These are phyloP conservation scores for Phrynocephalus vlangalii DNA, from an alignment of 2,797 vertebrate genomes.

Conservation along the genomic window DNA sequence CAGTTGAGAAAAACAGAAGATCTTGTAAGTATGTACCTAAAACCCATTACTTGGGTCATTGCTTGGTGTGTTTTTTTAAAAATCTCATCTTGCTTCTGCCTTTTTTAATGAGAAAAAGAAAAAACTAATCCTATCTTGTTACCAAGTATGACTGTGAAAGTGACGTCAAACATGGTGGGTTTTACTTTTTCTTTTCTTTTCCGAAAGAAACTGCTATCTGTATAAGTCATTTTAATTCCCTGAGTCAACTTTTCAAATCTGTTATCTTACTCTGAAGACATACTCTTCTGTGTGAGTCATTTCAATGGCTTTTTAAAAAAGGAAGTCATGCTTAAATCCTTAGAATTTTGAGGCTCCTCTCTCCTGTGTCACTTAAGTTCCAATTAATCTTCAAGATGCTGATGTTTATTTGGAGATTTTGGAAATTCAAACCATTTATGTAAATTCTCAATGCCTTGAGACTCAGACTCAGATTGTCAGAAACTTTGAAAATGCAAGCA, in stretches of 20 bases:
- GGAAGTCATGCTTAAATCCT: conserved; percentile 26
- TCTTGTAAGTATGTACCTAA: not conserved
- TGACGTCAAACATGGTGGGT: rapidly evolving
- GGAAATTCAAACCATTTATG: conserved; percentile 59
- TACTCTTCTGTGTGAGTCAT: not conserved
- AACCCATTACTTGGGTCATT: not conserved
- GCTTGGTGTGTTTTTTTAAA: not conserved
- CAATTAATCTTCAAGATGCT: conserved; percentile 49
- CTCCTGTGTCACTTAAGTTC: conserved; percentile 29
- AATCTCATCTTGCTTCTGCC: not conserved
- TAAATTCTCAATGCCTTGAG: conserved; percentile 56
- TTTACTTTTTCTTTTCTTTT: not conserved
- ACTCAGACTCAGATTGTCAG: conserved; percentile 46
- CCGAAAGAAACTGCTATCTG: not conserved
- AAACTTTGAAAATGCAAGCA: conserved; percentile 57
- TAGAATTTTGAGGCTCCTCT: conserved; percentile 21
- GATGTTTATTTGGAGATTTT: conserved; percentile 51
- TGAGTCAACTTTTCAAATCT: not conserved
- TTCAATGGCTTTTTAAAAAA: conserved; percentile 28
- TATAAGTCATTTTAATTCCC: not conserved
- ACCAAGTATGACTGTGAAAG: conserved; percentile 3
- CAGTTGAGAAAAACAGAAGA: not conserved
- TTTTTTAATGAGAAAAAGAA: not conserved
- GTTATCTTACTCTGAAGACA: not conserved
- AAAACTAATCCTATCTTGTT: not conserved